Base-by-base conservation (phyloP, 2,113 vertebrate species). In the Ardeotis arabs region DNA sequence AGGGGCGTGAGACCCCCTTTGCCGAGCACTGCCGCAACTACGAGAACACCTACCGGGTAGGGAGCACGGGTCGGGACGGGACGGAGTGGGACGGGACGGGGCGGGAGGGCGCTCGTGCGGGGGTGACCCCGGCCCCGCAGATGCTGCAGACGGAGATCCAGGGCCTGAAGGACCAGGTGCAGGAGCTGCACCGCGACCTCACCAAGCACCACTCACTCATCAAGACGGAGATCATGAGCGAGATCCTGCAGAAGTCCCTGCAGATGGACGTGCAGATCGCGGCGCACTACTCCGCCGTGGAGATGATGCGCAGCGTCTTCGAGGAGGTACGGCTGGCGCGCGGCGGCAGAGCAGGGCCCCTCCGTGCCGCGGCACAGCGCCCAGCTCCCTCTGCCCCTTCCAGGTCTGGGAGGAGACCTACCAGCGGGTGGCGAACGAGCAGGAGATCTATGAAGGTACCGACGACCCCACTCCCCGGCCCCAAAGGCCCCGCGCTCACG, bases 361-460 rank as follows among this genome's bases (percentile, higher is more conserved):
- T 33, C 73, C 1, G 2, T 25, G 74, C 35, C 1, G 1, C 8
- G 0, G 4, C 21, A 11, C 3, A 0, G 47, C 69, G 14, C 24
- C 52, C 14, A 0, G 13, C 59, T 62, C 41, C n/a, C 13, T 76
- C 37, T 93, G 81, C 89, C 70, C 76, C 69, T 94, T 96, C 70
- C 97, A 99, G 99, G 98, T 98, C 39, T 99, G 99, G 99, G 99
- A 99, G 53, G 99, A 99, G 80, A 99, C 98, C 2, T 99, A 99
- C 95, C 99, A 99, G 98, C 97, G 98, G 82, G 98, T 99, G 83
- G 99, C 98, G 6, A 98, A 98, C 0, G 98, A 99, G 93, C 99
- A 99, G 96, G 99, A 99, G 97, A 99, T 99, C 97, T 99, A 99
- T 4, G 99, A 99, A 99, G 99, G 99, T 99, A 96, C 21, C 2